Evolutionary conservation across 2,113 vertebrate species (phyloP), one percentile per base, ranked within the genome.

Genomic region (Xiphophorus couchianus): DNA sequence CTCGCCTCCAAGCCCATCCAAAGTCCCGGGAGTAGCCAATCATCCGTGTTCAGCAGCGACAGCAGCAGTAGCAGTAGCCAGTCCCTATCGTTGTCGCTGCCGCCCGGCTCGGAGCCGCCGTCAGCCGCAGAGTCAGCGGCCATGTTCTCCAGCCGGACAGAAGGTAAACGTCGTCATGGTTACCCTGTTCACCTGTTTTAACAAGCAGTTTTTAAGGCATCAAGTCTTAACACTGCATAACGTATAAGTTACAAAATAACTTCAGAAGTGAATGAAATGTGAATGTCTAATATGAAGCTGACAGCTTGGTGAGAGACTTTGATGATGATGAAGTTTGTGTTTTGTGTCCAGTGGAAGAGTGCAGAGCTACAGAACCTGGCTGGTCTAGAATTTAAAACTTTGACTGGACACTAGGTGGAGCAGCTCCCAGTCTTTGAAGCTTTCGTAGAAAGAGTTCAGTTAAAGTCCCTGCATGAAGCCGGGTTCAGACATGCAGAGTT

Each of bases 11-110:
- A 94, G 93, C 95, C 96, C 89, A 95, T 95, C 94, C 96, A 93
- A 93, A 96, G 91, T 94, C 95, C 94, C 88, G 96, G 94, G 88
- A 96, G 93, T 93, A 96, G 93, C 95, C 97, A 96, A 89, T 95
- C 95, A 68, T 90, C 96, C 81, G 95, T 96, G 81, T 96, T 96
- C 95, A 94, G 95, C 27, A 95, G 94, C 90, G 96, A 97, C 93
- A 95, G 82, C 22, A 96, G 95, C 93, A 96, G 94, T 92, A 96
- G 95, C 95, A 96, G 95, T 94, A 96, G 89, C 92, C 88, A 90
- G 54, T 96, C 96, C 76, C 93, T 96, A 88, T 94, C 64, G 31
- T 89, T 95, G 86, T 93, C 92, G 58, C 93, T 94, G 90, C 91
- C 96, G 91, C 87, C 95, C 62, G 93, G 90, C 93, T 90, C 95